phyloP scores from a whole-genome alignment of 1,140 invertebrate species.

The Tribolium castaneum region DNA sequence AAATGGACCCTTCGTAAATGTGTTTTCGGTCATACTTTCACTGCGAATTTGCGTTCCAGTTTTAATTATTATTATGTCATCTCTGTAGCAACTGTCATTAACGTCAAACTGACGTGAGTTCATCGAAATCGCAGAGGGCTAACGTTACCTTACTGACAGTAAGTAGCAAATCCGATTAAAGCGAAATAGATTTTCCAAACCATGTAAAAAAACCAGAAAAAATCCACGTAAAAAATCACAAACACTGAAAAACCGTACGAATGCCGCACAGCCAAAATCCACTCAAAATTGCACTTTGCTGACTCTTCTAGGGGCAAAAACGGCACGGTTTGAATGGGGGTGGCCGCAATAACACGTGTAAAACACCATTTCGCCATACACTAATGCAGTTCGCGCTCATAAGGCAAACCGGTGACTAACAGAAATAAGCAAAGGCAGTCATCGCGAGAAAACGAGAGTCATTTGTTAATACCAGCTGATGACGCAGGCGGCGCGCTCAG shows the following conservation, averaged over 20 bases:
- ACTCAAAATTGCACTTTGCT: constrained; percentile 13
- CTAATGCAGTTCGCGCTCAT: constrained; percentile 33
- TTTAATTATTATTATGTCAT: constrained; percentile 27
- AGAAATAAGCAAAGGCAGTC: constrained; percentile 35
- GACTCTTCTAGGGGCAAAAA: background rate
- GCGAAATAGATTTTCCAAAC: constrained; percentile 33
- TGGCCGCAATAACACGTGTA: constrained; percentile 34
- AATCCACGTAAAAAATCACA: background rate
- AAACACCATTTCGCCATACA: constrained; percentile 36
- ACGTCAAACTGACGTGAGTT: constrained; percentile 7
- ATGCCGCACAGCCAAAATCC: constrained; percentile 1
- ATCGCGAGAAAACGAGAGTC: constrained; percentile 39
- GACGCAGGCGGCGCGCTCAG: constrained; percentile 36
- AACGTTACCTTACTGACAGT: constrained; percentile 8
- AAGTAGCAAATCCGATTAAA: constrained; percentile 26
- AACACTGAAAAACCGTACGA: constrained; percentile 7
- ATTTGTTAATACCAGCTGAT: constrained; percentile 38
- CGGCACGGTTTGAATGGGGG: background rate
- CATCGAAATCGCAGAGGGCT: constrained; percentile 6
- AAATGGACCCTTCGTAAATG: background rate
- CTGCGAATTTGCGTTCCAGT: background rate
- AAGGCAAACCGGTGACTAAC: constrained; percentile 52
- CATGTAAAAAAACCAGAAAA: constrained; percentile 14
- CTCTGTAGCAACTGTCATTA: constrained; percentile 21
- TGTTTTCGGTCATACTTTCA: background rate